These are phyloP conservation scores for Araneus ventricosus DNA, from an alignment of 1,140 invertebrate genomes.

Conservation along the genomic window DNA sequence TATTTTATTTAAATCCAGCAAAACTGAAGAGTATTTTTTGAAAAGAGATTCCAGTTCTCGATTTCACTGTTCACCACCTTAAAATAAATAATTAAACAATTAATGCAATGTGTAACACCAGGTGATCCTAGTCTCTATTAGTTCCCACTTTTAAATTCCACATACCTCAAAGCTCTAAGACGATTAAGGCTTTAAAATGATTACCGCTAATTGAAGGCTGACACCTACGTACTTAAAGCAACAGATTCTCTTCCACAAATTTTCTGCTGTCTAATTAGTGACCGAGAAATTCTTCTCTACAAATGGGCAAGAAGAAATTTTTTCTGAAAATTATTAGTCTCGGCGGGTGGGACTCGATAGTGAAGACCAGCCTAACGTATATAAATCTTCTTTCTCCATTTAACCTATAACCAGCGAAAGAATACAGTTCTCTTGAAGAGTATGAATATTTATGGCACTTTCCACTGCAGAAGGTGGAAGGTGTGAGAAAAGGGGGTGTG, in stretches of 20 bases:
- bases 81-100: background rate
- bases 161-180: background rate
- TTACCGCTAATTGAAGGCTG: background rate
- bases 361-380: background rate
- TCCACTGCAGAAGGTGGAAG: background rate
- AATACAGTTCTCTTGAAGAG: background rate
- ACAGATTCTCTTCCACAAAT: background rate
- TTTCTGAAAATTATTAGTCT: slow-evolving; percentile 4
- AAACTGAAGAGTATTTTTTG: too few species aligned
- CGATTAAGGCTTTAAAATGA: slow-evolving; percentile 2
- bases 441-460: background rate
- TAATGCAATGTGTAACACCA: background rate
- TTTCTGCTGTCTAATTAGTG: background rate
- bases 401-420: background rate
- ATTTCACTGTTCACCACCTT: too few species aligned
- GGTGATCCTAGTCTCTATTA: background rate
- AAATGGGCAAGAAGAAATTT: background rate
- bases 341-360: background rate
- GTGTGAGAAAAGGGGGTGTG: background rate
- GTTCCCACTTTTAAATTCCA: background rate
- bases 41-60: too few species aligned
- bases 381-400: background rate
- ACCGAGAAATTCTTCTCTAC: background rate
- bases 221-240: background rate
- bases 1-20: too few species aligned